phyloP scores from a whole-genome alignment of 2,113 vertebrate species.

The Archilochus colubris region DNA sequence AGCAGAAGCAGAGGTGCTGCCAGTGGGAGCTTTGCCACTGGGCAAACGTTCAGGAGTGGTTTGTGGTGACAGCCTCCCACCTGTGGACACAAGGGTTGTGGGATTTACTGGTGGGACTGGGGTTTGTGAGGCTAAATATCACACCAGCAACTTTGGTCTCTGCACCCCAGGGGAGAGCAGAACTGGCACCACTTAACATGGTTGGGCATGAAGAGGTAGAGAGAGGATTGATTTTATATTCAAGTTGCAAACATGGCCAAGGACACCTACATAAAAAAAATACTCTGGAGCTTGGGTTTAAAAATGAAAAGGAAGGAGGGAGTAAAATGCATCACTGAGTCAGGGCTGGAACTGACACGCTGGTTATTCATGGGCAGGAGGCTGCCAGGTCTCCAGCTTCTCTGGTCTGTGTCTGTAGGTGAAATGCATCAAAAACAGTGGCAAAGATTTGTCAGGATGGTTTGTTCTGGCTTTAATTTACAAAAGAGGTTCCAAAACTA shows the following conservation, averaged over 20 bases:
- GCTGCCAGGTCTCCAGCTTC: neutral
- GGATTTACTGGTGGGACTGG: neutral
- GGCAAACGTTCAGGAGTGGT: neutral
- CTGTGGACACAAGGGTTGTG: neutral
- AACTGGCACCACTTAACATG: neutral
- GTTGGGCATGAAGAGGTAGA: neutral
- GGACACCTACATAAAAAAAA: neutral
- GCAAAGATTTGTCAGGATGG: neutral
- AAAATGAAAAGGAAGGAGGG: neutral
- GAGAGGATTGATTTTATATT: neutral
- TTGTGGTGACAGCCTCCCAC: neutral
- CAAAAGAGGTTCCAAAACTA: neutral
- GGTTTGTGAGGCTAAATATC: neutral
- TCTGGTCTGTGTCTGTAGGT: neutral
- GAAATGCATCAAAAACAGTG: neutral
- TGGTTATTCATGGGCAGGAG: neutral
- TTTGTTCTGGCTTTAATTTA: neutral
- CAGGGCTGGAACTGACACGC: neutral
- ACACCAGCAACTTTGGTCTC: accelerated
- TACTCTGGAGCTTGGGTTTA: neutral
- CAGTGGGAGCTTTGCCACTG: neutral
- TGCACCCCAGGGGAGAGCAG: neutral
- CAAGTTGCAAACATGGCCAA: neutral
- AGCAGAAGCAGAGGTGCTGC: neutral
- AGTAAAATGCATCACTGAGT: neutral